Conservation (phyloP, 1,140 invertebrate species). For the Cepaea nemoralis region DNA sequence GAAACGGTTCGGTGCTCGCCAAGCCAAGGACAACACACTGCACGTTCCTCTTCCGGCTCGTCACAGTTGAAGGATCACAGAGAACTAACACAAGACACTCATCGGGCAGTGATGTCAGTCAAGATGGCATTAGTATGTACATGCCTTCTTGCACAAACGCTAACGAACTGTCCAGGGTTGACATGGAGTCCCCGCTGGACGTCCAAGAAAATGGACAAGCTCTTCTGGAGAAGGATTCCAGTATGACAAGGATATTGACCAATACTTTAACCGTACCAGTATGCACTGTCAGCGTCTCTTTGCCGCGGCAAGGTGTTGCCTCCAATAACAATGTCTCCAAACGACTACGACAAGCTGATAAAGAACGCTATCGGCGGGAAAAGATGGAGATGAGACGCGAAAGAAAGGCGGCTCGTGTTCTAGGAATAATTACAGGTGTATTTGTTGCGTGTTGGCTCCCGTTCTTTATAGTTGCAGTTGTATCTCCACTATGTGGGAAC, state of each 20-base stretch:
- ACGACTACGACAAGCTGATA: slow-evolving; percentile 48
- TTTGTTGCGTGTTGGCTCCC: slow-evolving; percentile 72
- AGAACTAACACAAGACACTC: slow-evolving; percentile 47
- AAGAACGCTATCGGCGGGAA: slow-evolving; percentile 63
- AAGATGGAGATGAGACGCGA: slow-evolving; percentile 73
- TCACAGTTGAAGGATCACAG: slow-evolving; percentile 50
- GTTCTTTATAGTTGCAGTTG: slow-evolving; percentile 69
- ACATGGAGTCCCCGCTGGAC: slow-evolving; percentile 35
- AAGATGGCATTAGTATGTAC: slow-evolving; percentile 60
- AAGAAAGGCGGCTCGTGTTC: slow-evolving; percentile 72
- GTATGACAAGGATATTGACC: slow-evolving; percentile 34
- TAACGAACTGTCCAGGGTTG: slow-evolving; percentile 51
- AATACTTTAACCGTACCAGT: slow-evolving; percentile 43
- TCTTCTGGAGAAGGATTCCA: slow-evolving; percentile 7
- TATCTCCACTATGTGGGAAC: slow-evolving; percentile 61
- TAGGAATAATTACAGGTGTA: slow-evolving; percentile 73
- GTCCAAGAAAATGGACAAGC: slow-evolving; percentile 9
- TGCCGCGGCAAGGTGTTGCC: slow-evolving; percentile 38
- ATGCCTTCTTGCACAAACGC: slow-evolving; percentile 53
- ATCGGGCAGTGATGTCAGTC: slow-evolving; percentile 63
- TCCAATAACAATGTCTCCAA: slow-evolving; percentile 58
- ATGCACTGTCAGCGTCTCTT: slow-evolving; percentile 32
- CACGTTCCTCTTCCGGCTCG: slow-evolving; percentile 44
- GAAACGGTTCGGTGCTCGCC: slow-evolving; percentile 51
- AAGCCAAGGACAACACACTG: not conserved